Percentiles rank a stretch among this genome's conserved stretches.
These are phyloP conservation scores for Loripinus fragilis DNA, from an alignment of 2,888 invertebrate genomes.

Conservation along the genomic window DNA sequence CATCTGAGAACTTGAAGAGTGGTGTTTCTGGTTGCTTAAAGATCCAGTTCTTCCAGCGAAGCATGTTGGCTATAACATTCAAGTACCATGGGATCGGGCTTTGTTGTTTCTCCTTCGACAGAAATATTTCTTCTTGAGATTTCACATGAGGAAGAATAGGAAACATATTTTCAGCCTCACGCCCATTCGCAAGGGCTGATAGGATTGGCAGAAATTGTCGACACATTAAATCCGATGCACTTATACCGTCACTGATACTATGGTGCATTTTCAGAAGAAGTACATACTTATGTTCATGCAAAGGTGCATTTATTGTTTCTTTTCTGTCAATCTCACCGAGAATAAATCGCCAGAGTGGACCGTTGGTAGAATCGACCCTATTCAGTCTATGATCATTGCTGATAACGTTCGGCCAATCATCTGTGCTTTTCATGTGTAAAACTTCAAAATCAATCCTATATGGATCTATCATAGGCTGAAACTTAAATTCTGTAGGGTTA, in stretches of 20 bases:
- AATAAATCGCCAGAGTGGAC: background rate
- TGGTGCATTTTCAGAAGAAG: background rate
- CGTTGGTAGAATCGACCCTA: background rate
- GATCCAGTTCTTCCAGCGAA: background rate
- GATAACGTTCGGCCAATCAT: background rate
- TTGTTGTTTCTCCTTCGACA: background rate
- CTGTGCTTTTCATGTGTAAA: background rate
- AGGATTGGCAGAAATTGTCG: background rate
- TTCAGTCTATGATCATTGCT: background rate
- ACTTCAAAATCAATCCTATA: background rate
- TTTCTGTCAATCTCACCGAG: background rate
- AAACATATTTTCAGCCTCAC: background rate
- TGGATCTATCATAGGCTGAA: background rate
- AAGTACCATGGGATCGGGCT: background rate
- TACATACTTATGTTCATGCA: background rate
- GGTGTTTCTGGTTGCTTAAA: background rate
- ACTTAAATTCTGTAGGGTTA: background rate
- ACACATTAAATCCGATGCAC: background rate
- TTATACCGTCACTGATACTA: background rate
- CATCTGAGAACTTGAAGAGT: background rate
- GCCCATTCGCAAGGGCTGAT: background rate
- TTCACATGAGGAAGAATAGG: background rate
- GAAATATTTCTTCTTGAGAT: background rate
- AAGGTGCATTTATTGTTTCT: background rate
- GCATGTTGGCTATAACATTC: too few relatives aligned